These are phyloP conservation scores for Myotis planiceps DNA, from an alignment of 2,797 vertebrate species.

Conservation along the genomic window DNA sequence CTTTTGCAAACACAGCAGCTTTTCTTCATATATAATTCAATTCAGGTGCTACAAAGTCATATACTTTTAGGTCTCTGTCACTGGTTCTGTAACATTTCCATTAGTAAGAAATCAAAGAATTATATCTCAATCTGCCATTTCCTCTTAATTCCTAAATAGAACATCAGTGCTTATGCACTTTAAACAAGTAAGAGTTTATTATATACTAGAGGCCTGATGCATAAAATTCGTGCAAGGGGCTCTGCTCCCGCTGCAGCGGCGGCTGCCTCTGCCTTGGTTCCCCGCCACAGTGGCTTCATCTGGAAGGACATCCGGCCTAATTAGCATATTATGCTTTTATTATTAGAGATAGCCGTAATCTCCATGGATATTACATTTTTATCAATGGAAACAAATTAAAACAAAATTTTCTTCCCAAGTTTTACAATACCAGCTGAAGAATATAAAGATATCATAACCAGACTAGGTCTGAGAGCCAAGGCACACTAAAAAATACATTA, in stretches of 20 bases:
- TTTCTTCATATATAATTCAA: not conserved
- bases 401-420: not conserved
- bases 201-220: not conserved
- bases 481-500: not conserved
- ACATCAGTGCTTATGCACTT: not conserved
- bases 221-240: no score
- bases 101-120: conserved; percentile 23
- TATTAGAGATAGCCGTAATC: not conserved
- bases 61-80: not conserved
- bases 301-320: no score
- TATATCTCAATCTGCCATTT: not conserved
- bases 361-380: not conserved
- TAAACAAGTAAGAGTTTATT: not conserved
- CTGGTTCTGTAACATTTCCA: not conserved
- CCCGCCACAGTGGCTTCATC: no score
- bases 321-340: no score
- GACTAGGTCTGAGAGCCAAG: not conserved
- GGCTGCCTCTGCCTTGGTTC: no score
- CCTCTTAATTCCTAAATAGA: not conserved
- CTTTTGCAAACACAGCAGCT: not conserved
- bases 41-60: not conserved
- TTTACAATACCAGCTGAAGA: not conserved
- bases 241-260: rapidly evolving
- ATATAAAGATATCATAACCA: not conserved
- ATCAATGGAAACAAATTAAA: not conserved